Conservation (phyloP, 2,888 invertebrate species). For the Mythimna loreyi region DNA sequence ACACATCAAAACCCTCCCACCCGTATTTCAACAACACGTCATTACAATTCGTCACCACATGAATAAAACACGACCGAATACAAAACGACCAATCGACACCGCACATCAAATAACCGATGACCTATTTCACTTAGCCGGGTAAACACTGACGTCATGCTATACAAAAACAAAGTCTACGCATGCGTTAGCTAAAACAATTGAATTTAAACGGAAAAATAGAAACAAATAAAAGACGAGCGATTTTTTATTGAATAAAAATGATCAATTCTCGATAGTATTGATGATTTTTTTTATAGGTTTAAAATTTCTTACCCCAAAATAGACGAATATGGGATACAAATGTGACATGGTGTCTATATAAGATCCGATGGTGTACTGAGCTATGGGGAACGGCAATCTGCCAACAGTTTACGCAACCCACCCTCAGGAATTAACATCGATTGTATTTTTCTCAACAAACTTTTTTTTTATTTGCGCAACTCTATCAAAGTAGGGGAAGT, state of each 20-base stretch:
- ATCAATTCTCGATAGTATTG: too few relatives aligned
- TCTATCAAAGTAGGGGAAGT: conserved; percentile 23
- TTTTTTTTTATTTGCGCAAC: conserved; percentile 49
- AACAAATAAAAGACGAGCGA: not conserved
- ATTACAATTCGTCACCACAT: conserved; percentile 30
- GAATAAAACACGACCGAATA: conserved; percentile 43
- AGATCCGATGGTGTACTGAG: conserved; percentile 75
- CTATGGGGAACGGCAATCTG: conserved; percentile 74
- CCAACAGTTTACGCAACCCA: conserved; percentile 71
- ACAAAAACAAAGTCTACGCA: conserved; percentile 60
- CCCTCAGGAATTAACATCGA: conserved; percentile 53
- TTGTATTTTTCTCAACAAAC: conserved; percentile 49
- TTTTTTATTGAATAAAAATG: not conserved
- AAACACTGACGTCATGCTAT: conserved; percentile 62
- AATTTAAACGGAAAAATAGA: conserved; percentile 58
- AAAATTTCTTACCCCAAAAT: conserved; percentile 79
- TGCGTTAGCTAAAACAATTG: conserved; percentile 58
- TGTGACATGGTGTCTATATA: conserved; percentile 80
- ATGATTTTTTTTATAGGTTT: not conserved
- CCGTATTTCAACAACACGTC: conserved; percentile 23
- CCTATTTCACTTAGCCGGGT: conserved; percentile 62
- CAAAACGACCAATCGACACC: conserved; percentile 32
- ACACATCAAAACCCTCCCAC: not conserved
- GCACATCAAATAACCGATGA: conserved; percentile 50
- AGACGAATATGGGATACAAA: conserved; percentile 68